Percentiles rank a stretch among this genome's conserved stretches.
These are phyloP conservation scores for Scaptomyza parva DNA, from an alignment of 2,888 invertebrate genomes.

Conservation along the genomic window DNA sequence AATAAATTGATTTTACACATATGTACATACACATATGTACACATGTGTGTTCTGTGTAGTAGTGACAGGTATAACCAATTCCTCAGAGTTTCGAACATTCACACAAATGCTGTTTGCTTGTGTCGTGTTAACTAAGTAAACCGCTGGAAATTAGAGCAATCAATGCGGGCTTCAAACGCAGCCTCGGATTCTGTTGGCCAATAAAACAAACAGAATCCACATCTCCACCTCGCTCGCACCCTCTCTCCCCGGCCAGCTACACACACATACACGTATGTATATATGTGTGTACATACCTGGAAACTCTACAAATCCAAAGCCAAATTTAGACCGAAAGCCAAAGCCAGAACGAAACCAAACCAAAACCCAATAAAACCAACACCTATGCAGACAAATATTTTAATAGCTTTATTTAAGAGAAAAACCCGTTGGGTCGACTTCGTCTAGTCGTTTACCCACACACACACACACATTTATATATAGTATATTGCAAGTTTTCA, in stretches of 20 bases:
- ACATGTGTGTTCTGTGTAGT: neutral
- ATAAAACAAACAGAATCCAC: constrained; percentile 2
- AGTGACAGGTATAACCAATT: neutral
- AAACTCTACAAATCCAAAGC: constrained; percentile 15
- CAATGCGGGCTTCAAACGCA: constrained; percentile 16
- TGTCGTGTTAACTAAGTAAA: constrained; percentile 20
- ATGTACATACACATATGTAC: neutral
- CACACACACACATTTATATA: neutral
- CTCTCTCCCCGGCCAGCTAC: neutral
- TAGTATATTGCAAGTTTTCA: neutral
- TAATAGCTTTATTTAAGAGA: constrained; percentile 41
- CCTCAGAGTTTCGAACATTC: neutral
- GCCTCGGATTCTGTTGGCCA: constrained; percentile 1
- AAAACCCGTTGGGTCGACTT: neutral
- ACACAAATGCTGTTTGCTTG: constrained; percentile 3
- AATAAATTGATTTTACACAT: neutral
- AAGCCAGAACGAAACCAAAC: constrained; percentile 15
- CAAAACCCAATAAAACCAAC: constrained; percentile 35
- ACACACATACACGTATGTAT: no score
- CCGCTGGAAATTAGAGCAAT: constrained; percentile 54
- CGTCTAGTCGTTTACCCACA: neutral
- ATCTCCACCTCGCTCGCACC: neutral
- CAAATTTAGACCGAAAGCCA: constrained; percentile 50
- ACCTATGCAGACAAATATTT: constrained; percentile 55
- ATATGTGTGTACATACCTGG: neutral